phyloP scores from a whole-genome alignment of 1,140 invertebrate genomes.

The Camponotus floridanus region DNA sequence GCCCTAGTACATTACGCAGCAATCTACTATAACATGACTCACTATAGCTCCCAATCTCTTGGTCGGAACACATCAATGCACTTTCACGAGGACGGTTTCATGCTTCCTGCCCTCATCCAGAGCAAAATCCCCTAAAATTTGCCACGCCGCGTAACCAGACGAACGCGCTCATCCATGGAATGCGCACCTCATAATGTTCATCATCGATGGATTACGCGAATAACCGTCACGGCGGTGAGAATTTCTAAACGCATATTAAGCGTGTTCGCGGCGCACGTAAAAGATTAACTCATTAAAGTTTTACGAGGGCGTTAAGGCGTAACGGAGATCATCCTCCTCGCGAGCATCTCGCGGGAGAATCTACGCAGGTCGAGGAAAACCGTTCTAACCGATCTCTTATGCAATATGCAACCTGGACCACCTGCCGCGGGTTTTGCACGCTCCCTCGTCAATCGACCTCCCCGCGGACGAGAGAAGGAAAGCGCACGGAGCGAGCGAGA shows the following conservation, averaged over 20 bases:
- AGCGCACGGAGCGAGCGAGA: conserved; percentile 15
- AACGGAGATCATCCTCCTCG: conserved; percentile 62
- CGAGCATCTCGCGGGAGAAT: conserved; percentile 48
- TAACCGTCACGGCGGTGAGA: neutral
- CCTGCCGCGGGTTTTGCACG: conserved; percentile 34
- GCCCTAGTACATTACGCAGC: neutral
- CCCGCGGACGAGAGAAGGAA: conserved; percentile 6
- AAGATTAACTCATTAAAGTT: conserved; percentile 70
- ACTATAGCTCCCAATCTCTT: conserved; percentile 70
- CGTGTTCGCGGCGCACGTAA: conserved; percentile 24
- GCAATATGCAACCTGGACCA: conserved; percentile 64
- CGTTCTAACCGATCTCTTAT: conserved; percentile 48
- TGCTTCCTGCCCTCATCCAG: conserved; percentile 64
- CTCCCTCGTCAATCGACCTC: conserved; percentile 63
- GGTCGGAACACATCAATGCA: conserved; percentile 63
- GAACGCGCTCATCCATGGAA: neutral
- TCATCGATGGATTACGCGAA: conserved; percentile 41
- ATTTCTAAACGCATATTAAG: conserved; percentile 38
- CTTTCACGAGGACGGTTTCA: conserved; percentile 56
- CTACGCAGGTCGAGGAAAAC: neutral
- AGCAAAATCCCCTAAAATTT: conserved; percentile 69
- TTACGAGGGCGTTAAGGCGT: conserved; percentile 46
- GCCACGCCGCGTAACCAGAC: conserved; percentile 30
- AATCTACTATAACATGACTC: conserved; percentile 49
- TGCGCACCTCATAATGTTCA: conserved; percentile 21